Evolutionary conservation across 64 coral and sea anemone genomes (phyloP), one percentile per base, ranked within the genome.

Genomic region (Dendronephthya gigantea): DNA sequence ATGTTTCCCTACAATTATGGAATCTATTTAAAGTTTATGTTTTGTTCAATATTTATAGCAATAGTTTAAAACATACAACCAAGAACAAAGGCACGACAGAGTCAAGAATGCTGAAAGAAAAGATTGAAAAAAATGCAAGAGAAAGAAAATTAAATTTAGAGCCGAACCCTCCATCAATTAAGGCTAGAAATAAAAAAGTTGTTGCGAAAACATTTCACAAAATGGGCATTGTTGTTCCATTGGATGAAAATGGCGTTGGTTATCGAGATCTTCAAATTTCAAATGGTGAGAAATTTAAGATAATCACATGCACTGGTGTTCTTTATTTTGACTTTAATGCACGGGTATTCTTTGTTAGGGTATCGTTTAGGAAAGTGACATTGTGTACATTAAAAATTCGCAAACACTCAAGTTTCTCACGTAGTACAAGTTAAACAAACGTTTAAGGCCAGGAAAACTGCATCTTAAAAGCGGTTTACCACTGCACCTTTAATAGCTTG

Each of bases 141-240:
- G 90, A 98, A 66, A 32, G 91, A 38, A 87, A 88, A 38, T 88
- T 93, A 50, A 87, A 52, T 40, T 35, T 93, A 40, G 84, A 85
- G 11, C 49, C 74, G 17, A 87, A 40, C 10, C 93, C 89, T 84
- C 35, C 95, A 45, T 40, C 69, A 66, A 87, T 93, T 32, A 98
- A 98, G 88, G 87, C 92, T 11, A 89, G 95, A 76, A 98, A 93
- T 75, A 98, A 98, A 82, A 88, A 87, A 82, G 84, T 93, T 49
- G 87, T 91, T 23, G 84, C 84, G 27, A 98, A 98, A 84, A 98
- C 92, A 27, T 92, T 98, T 76, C 95, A 98, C 16, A 98, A 98
- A 90, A 92, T 92, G 81, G 95, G 95, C 38, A 98, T 98, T 69
- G 95, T 93, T 72, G 95, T 98, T 10, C 95, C 95, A 39, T 89